Conservation (phyloP, 1,140 invertebrate genomes). For the Chionoecetes opilio region DNA sequence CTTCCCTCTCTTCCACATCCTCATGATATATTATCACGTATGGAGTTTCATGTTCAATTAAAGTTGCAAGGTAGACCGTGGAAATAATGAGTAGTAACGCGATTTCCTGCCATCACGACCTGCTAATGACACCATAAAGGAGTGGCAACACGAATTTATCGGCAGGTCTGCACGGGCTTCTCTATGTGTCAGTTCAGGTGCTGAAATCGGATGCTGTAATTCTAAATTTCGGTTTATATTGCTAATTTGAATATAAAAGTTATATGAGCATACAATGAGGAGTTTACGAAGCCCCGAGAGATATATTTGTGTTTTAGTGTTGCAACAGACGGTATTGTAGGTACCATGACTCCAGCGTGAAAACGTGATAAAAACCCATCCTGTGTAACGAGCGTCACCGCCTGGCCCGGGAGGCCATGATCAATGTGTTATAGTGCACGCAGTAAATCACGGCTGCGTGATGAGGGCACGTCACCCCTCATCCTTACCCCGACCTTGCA, state of each 20-base stretch:
- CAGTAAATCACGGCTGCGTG: too few relatives aligned
- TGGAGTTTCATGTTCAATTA: background rate
- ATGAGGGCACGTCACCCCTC: too few relatives aligned
- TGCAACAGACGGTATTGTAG: too few relatives aligned
- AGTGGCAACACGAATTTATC: background rate
- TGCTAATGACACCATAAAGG: constrained; percentile 3
- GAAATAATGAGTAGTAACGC: background rate
- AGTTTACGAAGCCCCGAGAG: background rate
- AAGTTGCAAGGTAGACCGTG: background rate
- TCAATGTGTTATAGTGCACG: too few relatives aligned
- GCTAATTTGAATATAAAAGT: background rate
- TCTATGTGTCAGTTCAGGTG: background rate
- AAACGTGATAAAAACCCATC: too few relatives aligned
- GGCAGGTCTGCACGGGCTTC: background rate
- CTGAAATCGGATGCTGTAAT: background rate
- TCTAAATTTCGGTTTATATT: background rate
- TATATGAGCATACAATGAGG: background rate
- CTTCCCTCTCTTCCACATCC: too few relatives aligned
- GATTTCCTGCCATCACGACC: background rate
- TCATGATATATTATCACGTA: background rate
- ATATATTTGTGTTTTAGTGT: background rate
- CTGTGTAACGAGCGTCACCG: too few relatives aligned
- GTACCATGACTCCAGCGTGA: too few relatives aligned
- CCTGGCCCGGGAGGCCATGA: too few relatives aligned
- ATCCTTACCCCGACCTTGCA: too few relatives aligned